Evolutionary conservation across 2,797 vertebrate genomes (phyloP).

Genomic region (Oceanodroma leucorhoa): DNA sequence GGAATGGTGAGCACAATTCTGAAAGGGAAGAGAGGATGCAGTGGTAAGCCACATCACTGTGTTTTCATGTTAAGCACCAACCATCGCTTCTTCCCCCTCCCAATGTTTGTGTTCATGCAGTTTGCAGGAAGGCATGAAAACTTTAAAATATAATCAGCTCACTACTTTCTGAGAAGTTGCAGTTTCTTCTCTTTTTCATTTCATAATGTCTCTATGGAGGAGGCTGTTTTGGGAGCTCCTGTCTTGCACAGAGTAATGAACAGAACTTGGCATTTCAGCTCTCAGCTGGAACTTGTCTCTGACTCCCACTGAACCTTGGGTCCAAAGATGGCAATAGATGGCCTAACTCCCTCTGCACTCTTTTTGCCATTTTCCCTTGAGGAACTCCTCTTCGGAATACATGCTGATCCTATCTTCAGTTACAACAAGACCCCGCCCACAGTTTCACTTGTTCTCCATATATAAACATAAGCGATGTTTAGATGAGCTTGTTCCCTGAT

Average conservation of each 20-base stretch:
- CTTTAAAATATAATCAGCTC: not conserved
- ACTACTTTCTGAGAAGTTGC: not conserved
- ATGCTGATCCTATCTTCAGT: not conserved
- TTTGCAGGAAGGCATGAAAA: not conserved
- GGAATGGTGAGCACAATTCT: not conserved
- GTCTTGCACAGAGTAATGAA: not conserved
- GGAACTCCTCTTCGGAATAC: not conserved
- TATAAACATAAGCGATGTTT: not conserved
- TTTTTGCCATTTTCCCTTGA: not conserved
- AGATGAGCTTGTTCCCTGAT: not conserved
- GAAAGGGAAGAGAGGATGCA: not conserved
- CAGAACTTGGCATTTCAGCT: not conserved
- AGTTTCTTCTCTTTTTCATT: not conserved
- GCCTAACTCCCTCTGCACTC: not conserved
- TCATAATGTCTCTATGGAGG: not conserved
- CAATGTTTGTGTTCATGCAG: not conserved
- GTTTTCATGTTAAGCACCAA: not conserved
- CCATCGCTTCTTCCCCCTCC: accelerated
- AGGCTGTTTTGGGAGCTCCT: not conserved
- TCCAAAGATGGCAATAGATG: not conserved
- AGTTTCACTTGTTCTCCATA: not conserved
- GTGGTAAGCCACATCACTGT: not conserved
- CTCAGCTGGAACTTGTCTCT: not conserved
- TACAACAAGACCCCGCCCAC: not conserved
- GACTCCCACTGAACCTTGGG: not conserved